Conservation (phyloP, 2,888 invertebrate species). For the Leuctra nigra region DNA sequence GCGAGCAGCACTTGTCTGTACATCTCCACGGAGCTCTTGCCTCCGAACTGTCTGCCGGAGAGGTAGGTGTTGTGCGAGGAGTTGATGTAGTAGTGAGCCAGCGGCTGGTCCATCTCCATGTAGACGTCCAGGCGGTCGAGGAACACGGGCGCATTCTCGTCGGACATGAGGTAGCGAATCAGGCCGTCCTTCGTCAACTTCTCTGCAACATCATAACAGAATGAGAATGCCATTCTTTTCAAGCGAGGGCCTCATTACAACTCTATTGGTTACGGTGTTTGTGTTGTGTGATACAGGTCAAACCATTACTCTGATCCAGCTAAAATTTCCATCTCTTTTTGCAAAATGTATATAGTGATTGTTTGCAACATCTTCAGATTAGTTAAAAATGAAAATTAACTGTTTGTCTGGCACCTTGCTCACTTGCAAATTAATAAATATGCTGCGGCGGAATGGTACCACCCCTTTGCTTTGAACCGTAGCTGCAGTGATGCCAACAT, state of each 20-base stretch:
- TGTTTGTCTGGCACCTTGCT: no score
- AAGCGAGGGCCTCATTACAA: neutral
- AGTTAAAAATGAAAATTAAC: no score
- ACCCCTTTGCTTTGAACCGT: no score
- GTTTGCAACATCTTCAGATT: no score
- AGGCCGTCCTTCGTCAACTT: constrained; percentile 90
- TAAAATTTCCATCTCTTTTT: no score
- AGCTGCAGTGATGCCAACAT: no score
- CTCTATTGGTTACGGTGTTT: neutral
- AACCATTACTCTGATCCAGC: no score
- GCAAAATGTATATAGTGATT: no score
- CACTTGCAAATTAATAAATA: no score
- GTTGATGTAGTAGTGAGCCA: constrained; percentile 98
- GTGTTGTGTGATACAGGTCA: neutral
- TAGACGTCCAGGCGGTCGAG: constrained; percentile 95
- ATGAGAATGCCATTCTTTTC: no score
- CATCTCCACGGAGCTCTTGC: constrained; percentile 98
- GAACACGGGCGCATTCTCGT: constrained; percentile 99
- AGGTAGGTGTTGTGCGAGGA: constrained; percentile 96
- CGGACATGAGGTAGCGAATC: constrained; percentile 98
- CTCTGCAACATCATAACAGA: no score
- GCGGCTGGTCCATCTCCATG: constrained; percentile 98
- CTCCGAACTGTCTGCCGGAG: constrained; percentile 94
- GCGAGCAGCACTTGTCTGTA: constrained; percentile 94
- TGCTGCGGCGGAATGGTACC: no score